Base-by-base conservation (phyloP, 1,140 invertebrate species). In the Hestina assimilis region DNA sequence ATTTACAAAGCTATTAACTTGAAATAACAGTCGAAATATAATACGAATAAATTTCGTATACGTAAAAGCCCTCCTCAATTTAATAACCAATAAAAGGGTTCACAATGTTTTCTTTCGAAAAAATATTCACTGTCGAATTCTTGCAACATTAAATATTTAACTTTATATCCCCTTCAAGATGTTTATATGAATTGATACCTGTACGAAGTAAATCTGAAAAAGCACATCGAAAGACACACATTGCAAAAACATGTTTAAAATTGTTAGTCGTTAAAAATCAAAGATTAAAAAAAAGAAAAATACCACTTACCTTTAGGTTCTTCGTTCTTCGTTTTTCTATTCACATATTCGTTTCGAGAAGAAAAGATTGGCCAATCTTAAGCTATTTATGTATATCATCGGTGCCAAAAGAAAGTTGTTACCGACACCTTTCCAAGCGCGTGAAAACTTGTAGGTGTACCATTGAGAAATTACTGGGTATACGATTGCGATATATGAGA, bases 301-400 rank as follows among this genome's bases (percentile, higher is more conserved):
- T 54, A 35, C 15, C 62, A 82, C 80, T 61, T 83, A 83, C 83
- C 80, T 83, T 86, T 11, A 14, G 4, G 33, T 45, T 45, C 23
- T 63, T 72, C 41, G 70, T 72, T 63, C 40, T 69, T 79, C 62
- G 56, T 28, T 70, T 53, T 69, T 79, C 67, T 62, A 59, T 31
- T 60, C 68, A 62, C 55, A 59, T 29, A 20, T 63, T 65, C 29
- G 40, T 61, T 63, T 67, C 53, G 33, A 64, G 61, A 59, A 56
- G 60, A 38, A 72, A 74, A 71, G 80, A 83, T 84, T 87, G 80
- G 82, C 81, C 80, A 87, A 85, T 83, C 75, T 82, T 82, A 78
- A 55, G 57, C 67, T 69, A n/a, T n/a, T n/a, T n/a, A 66, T 60
- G 58, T 60, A 57, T 48, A 47, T 50, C 59, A 52, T 70, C 75